Evolutionary conservation across 2,797 vertebrate species (phyloP).

Genomic region (Ctenopoma kingsleyae): DNA sequence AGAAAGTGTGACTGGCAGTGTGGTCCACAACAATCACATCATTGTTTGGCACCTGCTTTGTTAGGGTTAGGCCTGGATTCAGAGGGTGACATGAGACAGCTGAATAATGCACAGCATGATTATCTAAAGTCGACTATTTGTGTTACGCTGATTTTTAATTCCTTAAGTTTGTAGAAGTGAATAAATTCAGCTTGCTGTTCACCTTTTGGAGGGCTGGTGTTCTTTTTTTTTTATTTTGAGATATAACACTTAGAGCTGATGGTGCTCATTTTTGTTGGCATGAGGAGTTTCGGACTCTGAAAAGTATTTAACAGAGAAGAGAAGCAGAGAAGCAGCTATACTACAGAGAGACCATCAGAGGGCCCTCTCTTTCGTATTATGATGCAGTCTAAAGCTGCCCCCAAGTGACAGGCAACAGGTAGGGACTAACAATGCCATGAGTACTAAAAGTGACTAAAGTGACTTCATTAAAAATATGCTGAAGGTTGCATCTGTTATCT

Average conservation of each 20-base stretch:
- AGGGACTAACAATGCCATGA: background rate
- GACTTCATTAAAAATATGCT: background rate
- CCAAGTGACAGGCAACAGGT: constrained; percentile 23
- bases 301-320: background rate
- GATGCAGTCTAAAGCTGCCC: constrained; percentile 43
- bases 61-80: constrained; percentile 60
- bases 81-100: constrained; percentile 60
- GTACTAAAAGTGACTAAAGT: too few species aligned
- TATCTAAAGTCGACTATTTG: constrained; percentile 37
- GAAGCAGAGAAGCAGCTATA: constrained; percentile 17
- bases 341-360: constrained; percentile 50
- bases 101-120: constrained; percentile 57
- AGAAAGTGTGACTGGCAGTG: constrained; percentile 58
- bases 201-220: background rate
- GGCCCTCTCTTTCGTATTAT: constrained; percentile 33
- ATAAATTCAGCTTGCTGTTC: background rate
- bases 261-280: constrained; percentile 13
- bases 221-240: constrained; percentile 29
- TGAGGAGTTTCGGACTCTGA: background rate
- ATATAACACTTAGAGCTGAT: constrained; percentile 7
- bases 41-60: constrained; percentile 75
- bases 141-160: constrained; percentile 7
- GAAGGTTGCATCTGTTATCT: too few species aligned
- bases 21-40: constrained; percentile 78
- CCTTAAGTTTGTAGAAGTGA: constrained; percentile 1